Evolutionary conservation across 2,797 vertebrate genomes (phyloP).

Genomic region (Hoplostethus atlanticus): DNA sequence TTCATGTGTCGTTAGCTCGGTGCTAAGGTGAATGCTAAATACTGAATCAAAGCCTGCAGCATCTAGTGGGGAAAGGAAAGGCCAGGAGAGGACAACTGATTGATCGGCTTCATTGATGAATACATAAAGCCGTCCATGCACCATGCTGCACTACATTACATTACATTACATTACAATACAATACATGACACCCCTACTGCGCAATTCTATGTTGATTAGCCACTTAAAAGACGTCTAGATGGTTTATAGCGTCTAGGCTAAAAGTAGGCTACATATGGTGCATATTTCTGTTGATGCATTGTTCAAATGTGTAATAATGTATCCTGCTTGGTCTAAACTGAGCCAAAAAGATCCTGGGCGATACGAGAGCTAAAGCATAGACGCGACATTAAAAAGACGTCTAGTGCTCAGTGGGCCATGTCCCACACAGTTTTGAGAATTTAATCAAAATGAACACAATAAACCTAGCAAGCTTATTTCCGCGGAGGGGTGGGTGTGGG

Average conservation of each 20-base stretch:
- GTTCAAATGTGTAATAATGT: no score
- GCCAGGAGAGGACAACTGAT: slow-evolving; percentile 46
- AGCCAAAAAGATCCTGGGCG: no score
- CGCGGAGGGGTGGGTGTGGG: slow-evolving; percentile 45
- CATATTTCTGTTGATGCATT: no score
- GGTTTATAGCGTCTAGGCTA: no score
- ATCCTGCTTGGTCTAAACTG: no score
- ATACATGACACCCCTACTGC: no score
- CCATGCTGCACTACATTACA: slow-evolving; percentile 3
- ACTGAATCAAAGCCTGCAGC: slow-evolving; percentile 8
- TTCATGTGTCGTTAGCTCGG: slow-evolving; percentile 34
- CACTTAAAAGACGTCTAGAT: no score
- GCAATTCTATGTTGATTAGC: no score
- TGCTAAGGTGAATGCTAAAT: slow-evolving; percentile 33
- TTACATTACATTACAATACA: no score
- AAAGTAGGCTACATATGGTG: no score
- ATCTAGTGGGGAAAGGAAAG: slow-evolving; percentile 23
- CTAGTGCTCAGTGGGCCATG: background rate
- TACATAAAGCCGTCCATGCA: slow-evolving; percentile 41
- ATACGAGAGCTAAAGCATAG: no score
- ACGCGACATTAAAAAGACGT: no score
- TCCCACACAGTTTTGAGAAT: slow-evolving; percentile 37
- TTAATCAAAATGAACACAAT: slow-evolving; percentile 53
- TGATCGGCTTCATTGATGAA: slow-evolving; percentile 47
- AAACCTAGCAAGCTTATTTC: slow-evolving; percentile 56